Evolutionary conservation across 1,140 invertebrate genomes (phyloP), one percentile per base, ranked within the genome.

Genomic region (Globodera rostochiensis): DNA sequence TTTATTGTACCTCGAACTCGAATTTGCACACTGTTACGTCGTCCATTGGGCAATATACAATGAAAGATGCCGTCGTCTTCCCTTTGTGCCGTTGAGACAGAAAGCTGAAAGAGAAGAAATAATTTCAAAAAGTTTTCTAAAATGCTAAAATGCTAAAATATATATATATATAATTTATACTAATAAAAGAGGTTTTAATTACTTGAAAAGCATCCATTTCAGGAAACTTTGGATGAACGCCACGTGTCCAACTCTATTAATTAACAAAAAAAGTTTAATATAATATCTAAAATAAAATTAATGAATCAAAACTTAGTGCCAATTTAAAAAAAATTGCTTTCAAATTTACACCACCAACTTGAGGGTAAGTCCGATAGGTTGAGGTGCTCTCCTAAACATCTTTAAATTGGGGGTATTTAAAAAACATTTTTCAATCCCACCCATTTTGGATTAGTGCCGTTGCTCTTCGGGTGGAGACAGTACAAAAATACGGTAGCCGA

Each of bases 41-140:
- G 75, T 76, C 81, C 74, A 60, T 87, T 76, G 1, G 85, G 86
- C 7, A 86, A 71, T 45, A 85, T 60, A 66, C 85, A 86, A 67
- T 85, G 69, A 49, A 88, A 86, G 15, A 87, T 66, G 11, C 86
- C 80, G 60, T 77, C 79, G 67, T 86, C 85, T 49, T 86, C 86
- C 5, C 82, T 84, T 45, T 87, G 86, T 25, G 86, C 83, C 19
- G 75, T 73, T 45, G 80, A 73, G 36, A 86, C 74, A 7, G 49
- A 79, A n/a, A 86, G 49, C 85, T 87, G 79, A 81, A 80, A 79
- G 15, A 21, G 15, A 11, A 49, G 53, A n/a, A 36, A 4, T 3
- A 64, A 15, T 3, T 19, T 2, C 11, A 11, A 64, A 64, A 64
- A 15, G 13, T 64, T 64, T 11, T 15, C 5, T 60, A 0, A 15